Evolutionary conservation across 2,113 vertebrate species (phyloP), one percentile per base, ranked within the genome.

Genomic region (Epinephelus fuscoguttatus): DNA sequence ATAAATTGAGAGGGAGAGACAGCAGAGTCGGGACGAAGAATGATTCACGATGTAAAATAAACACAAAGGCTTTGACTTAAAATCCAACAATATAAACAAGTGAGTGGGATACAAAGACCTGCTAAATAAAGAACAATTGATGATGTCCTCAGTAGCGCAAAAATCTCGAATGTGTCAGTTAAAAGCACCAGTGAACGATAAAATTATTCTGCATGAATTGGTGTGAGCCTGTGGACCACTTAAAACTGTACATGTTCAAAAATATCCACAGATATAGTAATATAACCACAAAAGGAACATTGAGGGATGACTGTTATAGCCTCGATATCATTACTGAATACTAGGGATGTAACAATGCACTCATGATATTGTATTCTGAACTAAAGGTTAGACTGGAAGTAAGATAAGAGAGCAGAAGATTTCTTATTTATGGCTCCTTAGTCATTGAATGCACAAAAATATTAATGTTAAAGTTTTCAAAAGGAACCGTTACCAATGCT

Each of bases 91-190:
- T 7, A 27, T 57, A 23, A 66, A 61, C 21, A 70, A 77, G 19
- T 70, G 52, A 56, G 33, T 49, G 21, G 4, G 3, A 71, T 19
- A 73, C 17, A 52, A 56, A 57, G 40, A 69, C 42, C 62, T 57
- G 33, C 52, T 82, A 12, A 78, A 64, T 74, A 74, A 75, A 70
- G 37, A 55, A 61, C 14, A 81, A 45, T 9, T 37, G 25, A 75
- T 70, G 45, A 64, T 50, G n/a, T 72, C 19, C 17, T 37, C 30
- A 25, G 61, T 55, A 60, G 10, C 13, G 9, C 1, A 45, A 23
- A 56, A 53, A 56, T 53, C 40, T 40, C 42, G 75, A 72, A 59
- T 42, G 27, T 81, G 40, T 33, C 17, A 19, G 27, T 61, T 71
- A 49, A 79, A 79, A 88, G 50, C 19, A 66, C 42, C 74, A 40